Percentiles rank a stretch among this genome's conserved stretches.
Evolutionary conservation across 2,888 invertebrate species (phyloP).

Genomic region (Strigamia maritima): DNA sequence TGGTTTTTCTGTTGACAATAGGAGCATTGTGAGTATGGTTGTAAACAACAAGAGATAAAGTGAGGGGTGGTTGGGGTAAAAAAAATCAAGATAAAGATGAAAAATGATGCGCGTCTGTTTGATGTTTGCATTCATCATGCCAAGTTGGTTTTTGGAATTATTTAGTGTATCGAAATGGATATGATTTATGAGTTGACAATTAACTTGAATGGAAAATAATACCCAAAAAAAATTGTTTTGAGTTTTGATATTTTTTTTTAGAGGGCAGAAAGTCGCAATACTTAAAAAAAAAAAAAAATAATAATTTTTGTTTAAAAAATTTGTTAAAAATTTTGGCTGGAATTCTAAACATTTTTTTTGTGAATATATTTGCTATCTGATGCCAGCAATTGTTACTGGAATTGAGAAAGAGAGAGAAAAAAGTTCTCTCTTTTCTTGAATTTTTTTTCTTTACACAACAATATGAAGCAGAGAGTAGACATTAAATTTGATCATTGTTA

Average conservation of each 20-base stretch:
- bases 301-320: not conserved
- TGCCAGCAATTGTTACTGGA: not conserved
- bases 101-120: not conserved
- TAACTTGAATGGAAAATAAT: not conserved
- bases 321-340: not conserved
- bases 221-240: not conserved
- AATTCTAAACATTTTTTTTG: not conserved
- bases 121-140: slow-evolving; percentile 1
- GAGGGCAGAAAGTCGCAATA: too few species aligned
- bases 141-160: not conserved
- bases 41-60: slow-evolving; percentile 7
- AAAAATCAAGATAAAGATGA: slow-evolving; percentile 3
- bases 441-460: not conserved
- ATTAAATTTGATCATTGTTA: too few species aligned
- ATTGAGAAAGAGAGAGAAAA: not conserved
- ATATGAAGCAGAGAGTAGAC: too few species aligned
- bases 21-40: not conserved
- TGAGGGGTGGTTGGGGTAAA: not conserved
- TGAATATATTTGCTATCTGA: not conserved
- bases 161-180: not conserved
- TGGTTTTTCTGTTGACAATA: not conserved
- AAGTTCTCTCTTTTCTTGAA: not conserved
- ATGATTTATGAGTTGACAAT: not conserved
- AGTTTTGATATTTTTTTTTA: not conserved
- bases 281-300: not conserved